Evolutionary conservation across 2,797 vertebrate species (phyloP).

Genomic region (Tadarida brasiliensis): DNA sequence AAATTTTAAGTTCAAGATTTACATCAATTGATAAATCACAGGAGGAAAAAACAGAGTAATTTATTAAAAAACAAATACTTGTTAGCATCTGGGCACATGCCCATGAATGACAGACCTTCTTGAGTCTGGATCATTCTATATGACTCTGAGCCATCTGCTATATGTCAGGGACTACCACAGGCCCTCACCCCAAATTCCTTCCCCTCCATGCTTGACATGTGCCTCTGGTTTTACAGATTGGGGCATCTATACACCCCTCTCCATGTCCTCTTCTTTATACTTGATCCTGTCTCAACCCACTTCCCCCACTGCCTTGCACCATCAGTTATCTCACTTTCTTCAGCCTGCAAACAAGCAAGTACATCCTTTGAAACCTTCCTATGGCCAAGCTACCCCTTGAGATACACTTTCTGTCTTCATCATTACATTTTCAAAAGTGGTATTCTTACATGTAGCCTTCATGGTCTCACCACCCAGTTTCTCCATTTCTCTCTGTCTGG

Average conservation of each 20-base stretch:
- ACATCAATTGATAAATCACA: conserved; percentile 22
- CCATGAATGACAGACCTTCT: neutral
- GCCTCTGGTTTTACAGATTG: neutral
- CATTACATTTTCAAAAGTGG: neutral
- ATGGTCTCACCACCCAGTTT: neutral
- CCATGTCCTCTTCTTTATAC: neutral
- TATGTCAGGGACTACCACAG: neutral
- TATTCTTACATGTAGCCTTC: neutral
- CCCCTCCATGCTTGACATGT: neutral
- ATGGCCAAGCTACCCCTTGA: neutral
- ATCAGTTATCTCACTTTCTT: neutral
- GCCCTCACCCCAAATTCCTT: neutral
- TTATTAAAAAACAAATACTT: neutral
- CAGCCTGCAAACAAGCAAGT: neutral
- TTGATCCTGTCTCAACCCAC: neutral
- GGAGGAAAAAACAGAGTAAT: neutral
- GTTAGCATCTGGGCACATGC: neutral
- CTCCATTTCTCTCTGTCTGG: neutral
- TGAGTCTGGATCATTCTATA: neutral
- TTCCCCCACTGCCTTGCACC: neutral
- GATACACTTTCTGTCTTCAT: neutral
- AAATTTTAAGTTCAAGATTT: neutral
- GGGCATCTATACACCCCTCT: neutral
- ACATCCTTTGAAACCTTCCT: neutral
- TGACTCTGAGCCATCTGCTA: neutral